Evolutionary conservation across 2,888 invertebrate genomes (phyloP).

Genomic region (Lasioglossum figueresi): DNA sequence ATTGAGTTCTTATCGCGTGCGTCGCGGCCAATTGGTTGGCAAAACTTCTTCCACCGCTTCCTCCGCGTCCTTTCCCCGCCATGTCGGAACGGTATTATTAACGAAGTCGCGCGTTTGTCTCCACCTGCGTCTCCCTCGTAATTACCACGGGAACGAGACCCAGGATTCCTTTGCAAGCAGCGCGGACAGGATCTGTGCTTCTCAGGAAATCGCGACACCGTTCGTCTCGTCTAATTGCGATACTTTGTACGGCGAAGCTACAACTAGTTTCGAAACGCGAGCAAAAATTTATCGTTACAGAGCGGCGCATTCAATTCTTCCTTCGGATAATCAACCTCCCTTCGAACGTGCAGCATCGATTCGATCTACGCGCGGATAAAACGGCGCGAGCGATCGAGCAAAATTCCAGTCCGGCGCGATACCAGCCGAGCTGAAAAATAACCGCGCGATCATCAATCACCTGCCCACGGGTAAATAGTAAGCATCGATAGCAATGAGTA

Average conservation of each 20-base stretch:
- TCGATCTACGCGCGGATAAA: background rate
- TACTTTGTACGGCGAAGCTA: background rate
- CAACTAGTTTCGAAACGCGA: background rate
- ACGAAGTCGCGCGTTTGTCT: slow-evolving; percentile 63
- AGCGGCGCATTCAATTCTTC: background rate
- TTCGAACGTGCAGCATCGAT: background rate
- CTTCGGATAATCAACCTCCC: background rate
- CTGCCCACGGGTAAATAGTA: slow-evolving; percentile 44
- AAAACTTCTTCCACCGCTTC: slow-evolving; percentile 78
- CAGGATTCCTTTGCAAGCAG: background rate
- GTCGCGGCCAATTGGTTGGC: slow-evolving; percentile 73
- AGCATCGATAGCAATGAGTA: slow-evolving; percentile 43
- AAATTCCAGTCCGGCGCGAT: slow-evolving; percentile 13
- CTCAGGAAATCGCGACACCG: background rate
- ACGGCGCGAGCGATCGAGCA: background rate
- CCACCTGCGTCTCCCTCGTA: slow-evolving; percentile 51
- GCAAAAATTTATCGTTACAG: background rate
- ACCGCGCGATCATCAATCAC: slow-evolving; percentile 49
- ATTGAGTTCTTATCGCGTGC: slow-evolving; percentile 77
- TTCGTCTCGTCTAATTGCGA: background rate
- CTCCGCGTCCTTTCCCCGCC: slow-evolving; percentile 20
- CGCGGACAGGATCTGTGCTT: background rate
- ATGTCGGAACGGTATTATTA: slow-evolving; percentile 72
- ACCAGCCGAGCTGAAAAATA: slow-evolving; percentile 16
- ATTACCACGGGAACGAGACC: slow-evolving; percentile 52